These are phyloP conservation scores for Ctenopoma multispine DNA, from an alignment of 2,797 vertebrate genomes.

Conservation along the genomic window DNA sequence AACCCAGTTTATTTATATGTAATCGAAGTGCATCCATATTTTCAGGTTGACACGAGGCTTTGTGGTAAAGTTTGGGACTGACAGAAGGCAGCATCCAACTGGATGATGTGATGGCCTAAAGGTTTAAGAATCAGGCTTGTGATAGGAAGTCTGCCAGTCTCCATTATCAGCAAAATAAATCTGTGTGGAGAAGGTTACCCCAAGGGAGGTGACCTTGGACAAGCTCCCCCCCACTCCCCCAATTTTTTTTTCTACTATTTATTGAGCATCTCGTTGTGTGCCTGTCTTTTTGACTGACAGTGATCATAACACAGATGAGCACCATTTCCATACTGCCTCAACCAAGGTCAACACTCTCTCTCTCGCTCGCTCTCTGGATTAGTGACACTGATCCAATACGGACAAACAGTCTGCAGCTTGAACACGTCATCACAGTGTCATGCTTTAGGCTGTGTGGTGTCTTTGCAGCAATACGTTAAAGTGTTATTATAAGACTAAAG, in stretches of 20 bases:
- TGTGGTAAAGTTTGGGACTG: constrained; percentile 3
- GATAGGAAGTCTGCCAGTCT: not conserved
- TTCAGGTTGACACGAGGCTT: not conserved
- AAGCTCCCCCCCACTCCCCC: too few relatives aligned
- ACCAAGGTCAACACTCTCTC: constrained; percentile 56
- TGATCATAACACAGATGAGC: constrained; percentile 4
- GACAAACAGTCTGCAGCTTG: constrained; percentile 46
- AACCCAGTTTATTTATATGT: not conserved
- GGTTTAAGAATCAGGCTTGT: not conserved
- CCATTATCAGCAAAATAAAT: not conserved
- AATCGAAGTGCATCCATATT: not conserved
- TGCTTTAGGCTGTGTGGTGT: not conserved
- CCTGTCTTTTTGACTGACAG: constrained; percentile 11
- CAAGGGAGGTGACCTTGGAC: too few relatives aligned
- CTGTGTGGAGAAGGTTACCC: not conserved
- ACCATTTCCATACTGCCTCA: constrained; percentile 3
- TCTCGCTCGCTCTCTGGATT: constrained; percentile 48
- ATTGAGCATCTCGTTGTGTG: not conserved
- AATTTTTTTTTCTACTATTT: not conserved
- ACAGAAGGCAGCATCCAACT: not conserved
- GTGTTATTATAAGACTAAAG: too few relatives aligned
- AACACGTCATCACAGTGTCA: constrained; percentile 51
- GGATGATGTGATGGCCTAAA: not conserved
- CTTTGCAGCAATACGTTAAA: too few relatives aligned
- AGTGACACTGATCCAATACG: constrained; percentile 54